Percentiles rank a stretch among this genome's conserved stretches.
Conservation (phyloP, 2,888 invertebrate genomes). For the Leptarthrus brevirostris region DNA sequence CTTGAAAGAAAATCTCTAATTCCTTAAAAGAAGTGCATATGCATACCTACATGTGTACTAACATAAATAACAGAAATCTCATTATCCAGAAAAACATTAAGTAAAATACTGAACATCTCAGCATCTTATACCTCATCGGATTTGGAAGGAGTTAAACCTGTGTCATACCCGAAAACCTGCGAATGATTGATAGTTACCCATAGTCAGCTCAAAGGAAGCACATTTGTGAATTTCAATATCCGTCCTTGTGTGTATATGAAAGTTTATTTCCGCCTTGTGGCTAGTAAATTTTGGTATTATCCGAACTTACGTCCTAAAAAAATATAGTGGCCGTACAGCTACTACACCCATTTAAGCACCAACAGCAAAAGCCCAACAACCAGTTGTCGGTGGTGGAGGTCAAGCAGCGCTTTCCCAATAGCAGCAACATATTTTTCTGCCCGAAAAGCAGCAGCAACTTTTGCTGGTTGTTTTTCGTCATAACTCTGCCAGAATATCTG, state of each 20-base stretch:
- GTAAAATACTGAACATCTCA: constrained; percentile 8
- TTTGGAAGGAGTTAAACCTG: constrained; percentile 5
- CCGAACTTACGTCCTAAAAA: constrained; percentile 30
- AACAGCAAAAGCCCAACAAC: constrained; percentile 10
- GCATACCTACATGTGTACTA: neutral
- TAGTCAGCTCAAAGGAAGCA: constrained; percentile 22
- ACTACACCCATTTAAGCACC: neutral
- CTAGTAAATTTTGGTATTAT: constrained; percentile 22
- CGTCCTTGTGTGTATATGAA: neutral
- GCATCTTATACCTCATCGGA: neutral
- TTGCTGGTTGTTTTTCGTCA: neutral
- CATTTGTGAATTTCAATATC: constrained; percentile 39
- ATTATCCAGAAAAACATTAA: constrained; percentile 23
- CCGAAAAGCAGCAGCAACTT: neutral
- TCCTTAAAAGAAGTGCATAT: constrained; percentile 10
- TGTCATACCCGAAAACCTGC: constrained; percentile 38
- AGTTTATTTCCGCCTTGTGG: constrained; percentile 33
- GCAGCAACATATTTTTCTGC: constrained; percentile 29
- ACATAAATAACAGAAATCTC: constrained; percentile 22
- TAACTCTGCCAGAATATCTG: constrained; percentile 1
- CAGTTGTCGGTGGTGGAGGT: neutral
- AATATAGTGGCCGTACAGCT: neutral
- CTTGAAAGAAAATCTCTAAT: constrained; percentile 36
- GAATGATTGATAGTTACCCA: constrained; percentile 36
- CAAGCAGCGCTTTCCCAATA: neutral